These are phyloP conservation scores for Spilosoma lubricipeda DNA, from an alignment of 2,888 invertebrate species.

Conservation along the genomic window DNA sequence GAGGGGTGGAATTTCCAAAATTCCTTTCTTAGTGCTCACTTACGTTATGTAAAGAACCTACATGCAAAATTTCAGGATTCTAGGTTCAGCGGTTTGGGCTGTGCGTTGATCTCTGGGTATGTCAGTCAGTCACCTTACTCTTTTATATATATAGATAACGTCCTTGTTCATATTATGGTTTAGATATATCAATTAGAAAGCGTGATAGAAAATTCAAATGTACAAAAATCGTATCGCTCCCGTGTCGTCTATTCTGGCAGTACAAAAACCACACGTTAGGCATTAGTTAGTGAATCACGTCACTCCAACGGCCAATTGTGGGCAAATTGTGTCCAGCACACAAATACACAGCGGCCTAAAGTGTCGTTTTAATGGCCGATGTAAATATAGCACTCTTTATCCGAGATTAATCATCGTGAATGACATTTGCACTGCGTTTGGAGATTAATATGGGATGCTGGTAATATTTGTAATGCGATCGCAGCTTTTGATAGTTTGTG, in stretches of 20 bases:
- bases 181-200: too few relatives aligned
- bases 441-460: conserved; percentile 3
- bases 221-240: conserved; percentile 46
- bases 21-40: too few relatives aligned
- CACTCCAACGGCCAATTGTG: conserved; percentile 57
- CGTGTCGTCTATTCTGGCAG: conserved; percentile 32
- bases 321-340: conserved; percentile 57
- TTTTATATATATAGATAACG: too few relatives aligned
- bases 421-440: conserved; percentile 22
- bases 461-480: conserved; percentile 8
- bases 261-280: conserved; percentile 35
- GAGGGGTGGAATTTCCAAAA: too few relatives aligned
- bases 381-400: conserved; percentile 40
- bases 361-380: conserved; percentile 47
- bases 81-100: too few relatives aligned
- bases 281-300: conserved; percentile 65
- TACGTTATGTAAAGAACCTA: too few relatives aligned
- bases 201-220: neutral
- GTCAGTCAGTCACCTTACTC: too few relatives aligned
- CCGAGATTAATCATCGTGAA: conserved; percentile 23
- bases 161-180: too few relatives aligned
- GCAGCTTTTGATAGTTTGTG: neutral
- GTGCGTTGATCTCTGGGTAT: too few relatives aligned
- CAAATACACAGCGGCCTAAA: conserved; percentile 62
- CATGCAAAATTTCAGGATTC: too few relatives aligned